Percentiles rank a stretch among this genome's conserved stretches.
These are phyloP conservation scores for Ditula angustiorana DNA, from an alignment of 2,888 invertebrate genomes.

Conservation along the genomic window DNA sequence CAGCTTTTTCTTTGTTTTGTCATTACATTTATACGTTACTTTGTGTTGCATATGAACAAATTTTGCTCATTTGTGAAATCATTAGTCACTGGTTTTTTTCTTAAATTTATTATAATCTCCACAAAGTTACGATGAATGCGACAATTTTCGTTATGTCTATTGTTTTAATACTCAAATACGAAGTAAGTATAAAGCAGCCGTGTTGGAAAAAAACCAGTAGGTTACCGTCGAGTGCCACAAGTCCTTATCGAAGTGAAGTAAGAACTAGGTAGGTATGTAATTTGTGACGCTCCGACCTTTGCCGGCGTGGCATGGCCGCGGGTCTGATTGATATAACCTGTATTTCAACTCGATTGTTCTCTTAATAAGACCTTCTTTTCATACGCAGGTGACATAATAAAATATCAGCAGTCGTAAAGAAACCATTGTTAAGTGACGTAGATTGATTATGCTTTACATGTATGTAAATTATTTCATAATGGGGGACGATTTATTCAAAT, in stretches of 20 bases:
- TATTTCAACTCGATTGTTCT: slow-evolving; percentile 17
- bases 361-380: not conserved
- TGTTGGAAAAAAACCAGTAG: too few relatives aligned
- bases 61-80: too few relatives aligned
- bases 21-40: not conserved
- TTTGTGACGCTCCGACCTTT: slow-evolving; percentile 21
- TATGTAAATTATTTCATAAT: not conserved
- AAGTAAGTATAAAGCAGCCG: too few relatives aligned
- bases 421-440: not conserved
- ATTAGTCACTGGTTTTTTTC: too few relatives aligned
- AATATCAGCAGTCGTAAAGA: not conserved
- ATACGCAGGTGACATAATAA: not conserved
- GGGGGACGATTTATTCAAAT: not conserved
- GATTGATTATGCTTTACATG: not conserved
- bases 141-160: too few relatives aligned
- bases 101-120: too few relatives aligned
- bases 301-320: slow-evolving; percentile 8
- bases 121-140: too few relatives aligned
- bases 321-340: slow-evolving; percentile 32
- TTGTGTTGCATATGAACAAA: too few relatives aligned
- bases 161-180: too few relatives aligned
- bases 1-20: too few relatives aligned
- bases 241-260: slow-evolving; percentile 3
- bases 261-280: slow-evolving; percentile 9
- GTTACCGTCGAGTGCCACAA: not conserved